Base-by-base conservation (phyloP, 2,888 invertebrate genomes). In the Coelopa pilipes region DNA sequence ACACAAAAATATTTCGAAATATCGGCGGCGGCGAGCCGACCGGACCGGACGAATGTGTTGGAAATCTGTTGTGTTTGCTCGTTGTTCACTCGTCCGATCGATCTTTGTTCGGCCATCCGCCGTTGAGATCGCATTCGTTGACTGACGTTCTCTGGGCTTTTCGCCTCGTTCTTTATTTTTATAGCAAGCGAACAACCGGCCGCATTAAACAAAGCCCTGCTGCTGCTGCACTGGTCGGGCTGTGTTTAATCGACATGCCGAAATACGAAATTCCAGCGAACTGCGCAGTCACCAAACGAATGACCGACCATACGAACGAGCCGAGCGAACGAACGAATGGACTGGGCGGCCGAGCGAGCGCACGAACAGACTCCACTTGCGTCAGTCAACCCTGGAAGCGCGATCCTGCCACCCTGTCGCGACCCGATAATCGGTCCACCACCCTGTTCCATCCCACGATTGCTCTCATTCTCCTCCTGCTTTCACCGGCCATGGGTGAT, bases 1-100 rank as follows among this genome's bases (percentile, higher is more conserved):
- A 70, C 70, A 60, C 70, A 49, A 66, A 24, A 21, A 19, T 49
- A 60, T 72, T 66, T 60, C 59, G 50, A 66, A 72, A 72, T 24
- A 72, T 21, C 53, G 53, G 49, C 72, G 50, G 34, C 60, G 62
- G 59, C 47, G 17, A 21, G 46, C 12, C n/a, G 69, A 65, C 46
- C 34, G n/a, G 7, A 50, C 57, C 7, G 7, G 7, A 34, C 34
- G 34, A 34, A 34, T 34, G 34, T 4, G 34, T 34, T 34, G 4
- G 34, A 7, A 4, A 34, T 34, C 34, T 34, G 34, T 34, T 34
- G 34, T 34, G 7, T 34, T 59, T 59, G 53, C 46, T 47, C 47
- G 59, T 57, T 53, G 9, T 59, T 53, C 34, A 12, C 17, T 69
- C 47, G 57, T n/a, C 19, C 59, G 17, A 55, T 50, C 55, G 49